Evolutionary conservation across 2,888 invertebrate species (phyloP), one percentile per base, ranked within the genome.

Genomic region (Macaria liturata): DNA sequence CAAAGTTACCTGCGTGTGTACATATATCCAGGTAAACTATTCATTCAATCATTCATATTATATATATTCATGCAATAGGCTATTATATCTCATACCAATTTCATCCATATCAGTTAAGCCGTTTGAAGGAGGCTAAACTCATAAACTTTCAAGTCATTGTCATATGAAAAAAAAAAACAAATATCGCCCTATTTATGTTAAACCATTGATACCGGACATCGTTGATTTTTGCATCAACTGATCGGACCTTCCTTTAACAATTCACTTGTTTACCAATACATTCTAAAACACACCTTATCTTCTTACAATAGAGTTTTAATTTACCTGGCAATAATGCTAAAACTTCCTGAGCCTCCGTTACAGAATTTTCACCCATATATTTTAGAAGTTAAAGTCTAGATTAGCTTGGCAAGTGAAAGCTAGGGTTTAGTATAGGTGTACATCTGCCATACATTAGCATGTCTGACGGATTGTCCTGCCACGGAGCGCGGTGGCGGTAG

Each of bases 391-490:
- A 71, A 32, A 54, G 67, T 57, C 53, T 3, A 66, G 48, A 58
- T 50, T 68, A 0, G 45, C 34, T 30, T 57, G 32, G 30, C 9
- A 20, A 31, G 37, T 45, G 30, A 3, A 51, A 49, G 31, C 49
- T 34, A 31, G 30, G 5, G 40, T 4, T 64, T 57, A 69, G 67
- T 61, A 43, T n/a, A 30, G 37, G 39, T 46, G 50, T 64, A 76
- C 85, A 86, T 82, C 84, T 86, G 85, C 81, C 61, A 56, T 78
- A 80, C 85, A 86, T 86, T 75, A 71, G 66, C 59, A 70, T 81
- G 84, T 84, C 70, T 81, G 84, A 85, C 82, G 79, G 83, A 86
- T 86, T 84, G 85, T 83, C 70, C 83, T 80, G 83, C 76, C 83
- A 75, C 71, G 75, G 72, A 49, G 31, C 59, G 62, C 8, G 42